These are phyloP conservation scores for Thereva unica DNA, from an alignment of 2,888 invertebrate species.

Conservation along the genomic window DNA sequence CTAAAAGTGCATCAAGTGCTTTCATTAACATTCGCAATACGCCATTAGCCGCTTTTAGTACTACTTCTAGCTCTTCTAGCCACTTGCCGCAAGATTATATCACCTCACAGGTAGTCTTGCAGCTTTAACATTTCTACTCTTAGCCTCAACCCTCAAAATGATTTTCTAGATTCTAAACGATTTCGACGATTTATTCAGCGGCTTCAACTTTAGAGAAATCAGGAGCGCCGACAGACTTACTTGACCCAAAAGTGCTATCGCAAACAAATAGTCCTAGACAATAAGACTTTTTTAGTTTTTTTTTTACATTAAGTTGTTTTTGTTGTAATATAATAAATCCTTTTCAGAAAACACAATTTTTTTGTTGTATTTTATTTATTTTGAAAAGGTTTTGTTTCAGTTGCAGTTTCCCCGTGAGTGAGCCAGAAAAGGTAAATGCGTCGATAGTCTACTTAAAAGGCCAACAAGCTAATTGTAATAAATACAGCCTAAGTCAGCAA, in stretches of 20 bases:
- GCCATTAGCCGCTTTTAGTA: not conserved
- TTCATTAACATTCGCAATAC: slow-evolving; percentile 20
- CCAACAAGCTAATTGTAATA: too few relatives aligned
- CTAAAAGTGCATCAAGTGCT: slow-evolving; percentile 12
- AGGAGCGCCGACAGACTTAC: slow-evolving; percentile 29
- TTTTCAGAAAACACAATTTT: too few relatives aligned
- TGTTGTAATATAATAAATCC: slow-evolving; percentile 24
- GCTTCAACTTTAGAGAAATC: slow-evolving; percentile 50
- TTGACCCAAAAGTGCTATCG: slow-evolving; percentile 14
- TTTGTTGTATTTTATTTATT: too few relatives aligned
- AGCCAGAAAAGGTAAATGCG: too few relatives aligned
- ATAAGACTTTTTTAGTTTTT: not conserved
- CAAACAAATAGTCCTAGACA: slow-evolving; percentile 16
- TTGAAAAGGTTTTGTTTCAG: too few relatives aligned
- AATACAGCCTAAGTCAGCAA: too few relatives aligned
- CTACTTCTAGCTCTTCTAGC: not conserved
- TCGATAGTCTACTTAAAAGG: too few relatives aligned
- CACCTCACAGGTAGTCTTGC: slow-evolving; percentile 40
- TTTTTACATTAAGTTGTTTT: slow-evolving; percentile 23
- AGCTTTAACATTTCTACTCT: not conserved
- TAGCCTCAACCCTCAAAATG: not conserved
- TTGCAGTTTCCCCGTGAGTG: too few relatives aligned
- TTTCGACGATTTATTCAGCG: slow-evolving; percentile 53
- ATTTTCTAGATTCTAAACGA: slow-evolving; percentile 52
- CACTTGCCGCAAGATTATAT: slow-evolving; percentile 41